A percentile compares a stretch with the other conserved stretches of the same genome.
phyloP scores from a whole-genome alignment of 64 coral and sea anemone genomes.

The Montipora capricornis region DNA sequence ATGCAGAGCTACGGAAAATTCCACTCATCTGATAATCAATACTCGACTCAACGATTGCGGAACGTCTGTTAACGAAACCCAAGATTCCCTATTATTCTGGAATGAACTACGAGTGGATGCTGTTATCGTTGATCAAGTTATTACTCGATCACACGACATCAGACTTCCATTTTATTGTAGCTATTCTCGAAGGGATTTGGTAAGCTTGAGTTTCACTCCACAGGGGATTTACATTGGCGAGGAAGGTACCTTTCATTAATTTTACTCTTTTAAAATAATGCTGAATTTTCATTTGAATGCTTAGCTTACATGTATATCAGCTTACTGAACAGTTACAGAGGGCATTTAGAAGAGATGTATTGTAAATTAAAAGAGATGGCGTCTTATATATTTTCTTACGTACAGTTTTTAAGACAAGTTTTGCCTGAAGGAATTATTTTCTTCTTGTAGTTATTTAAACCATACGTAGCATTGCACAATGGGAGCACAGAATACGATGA shows the following conservation, averaged over 20 bases:
- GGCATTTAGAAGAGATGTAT: too few relatives aligned
- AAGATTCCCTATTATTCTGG: constrained; percentile 25
- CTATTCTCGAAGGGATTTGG: constrained; percentile 15
- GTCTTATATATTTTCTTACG: too few relatives aligned
- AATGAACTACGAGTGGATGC: constrained; percentile 46
- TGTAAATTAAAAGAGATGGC: too few relatives aligned
- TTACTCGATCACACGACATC: constrained; percentile 52
- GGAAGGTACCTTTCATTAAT: not conserved
- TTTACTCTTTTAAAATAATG: not conserved
- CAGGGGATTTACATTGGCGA: not conserved
- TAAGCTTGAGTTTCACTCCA: not conserved
- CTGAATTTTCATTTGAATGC: not conserved
- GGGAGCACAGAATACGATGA: too few relatives aligned
- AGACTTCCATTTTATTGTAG: constrained; percentile 62
- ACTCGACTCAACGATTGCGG: constrained; percentile 54
- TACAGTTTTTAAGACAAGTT: too few relatives aligned
- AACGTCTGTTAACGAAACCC: constrained; percentile 55
- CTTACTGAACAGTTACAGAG: too few relatives aligned
- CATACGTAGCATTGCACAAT: too few relatives aligned
- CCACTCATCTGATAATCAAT: constrained; percentile 51
- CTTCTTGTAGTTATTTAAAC: too few relatives aligned
- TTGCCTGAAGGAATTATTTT: too few relatives aligned
- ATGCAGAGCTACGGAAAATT: constrained; percentile 44
- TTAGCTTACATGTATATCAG: not conserved
- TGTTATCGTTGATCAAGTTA: constrained; percentile 2